Percentiles rank a stretch among this genome's conserved stretches.
Evolutionary conservation across 2,888 invertebrate genomes (phyloP).

Genomic region (Empis stercorea): DNA sequence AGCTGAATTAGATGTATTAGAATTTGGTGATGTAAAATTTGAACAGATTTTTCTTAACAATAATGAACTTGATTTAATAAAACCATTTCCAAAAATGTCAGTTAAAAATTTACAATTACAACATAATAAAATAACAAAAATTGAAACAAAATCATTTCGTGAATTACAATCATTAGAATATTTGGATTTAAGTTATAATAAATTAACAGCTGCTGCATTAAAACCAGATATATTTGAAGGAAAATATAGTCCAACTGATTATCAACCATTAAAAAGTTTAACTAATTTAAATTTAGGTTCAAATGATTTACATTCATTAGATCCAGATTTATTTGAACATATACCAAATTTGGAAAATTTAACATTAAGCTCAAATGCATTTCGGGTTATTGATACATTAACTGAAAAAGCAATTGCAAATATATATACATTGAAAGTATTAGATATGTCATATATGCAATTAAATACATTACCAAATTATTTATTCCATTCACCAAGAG

Average conservation of each 20-base stretch:
- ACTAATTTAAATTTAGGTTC: constrained; percentile 42
- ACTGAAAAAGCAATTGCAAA: constrained; percentile 50
- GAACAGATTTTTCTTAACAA: constrained; percentile 25
- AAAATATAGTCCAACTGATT: constrained; percentile 19
- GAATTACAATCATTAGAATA: constrained; percentile 47
- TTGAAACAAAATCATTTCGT: constrained; percentile 49
- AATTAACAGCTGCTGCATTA: constrained; percentile 45
- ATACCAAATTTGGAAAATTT: constrained; percentile 51
- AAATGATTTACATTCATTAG: constrained; percentile 57
- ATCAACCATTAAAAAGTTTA: constrained; percentile 22
- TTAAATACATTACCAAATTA: constrained; percentile 47
- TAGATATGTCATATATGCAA: constrained; percentile 56
- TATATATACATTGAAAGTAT: constrained; percentile 11
- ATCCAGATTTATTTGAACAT: constrained; percentile 65
- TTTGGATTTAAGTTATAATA: constrained; percentile 58
- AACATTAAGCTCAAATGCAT: constrained; percentile 60
- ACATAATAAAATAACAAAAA: constrained; percentile 47
- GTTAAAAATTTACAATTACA: constrained; percentile 45
- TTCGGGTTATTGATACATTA: constrained; percentile 49
- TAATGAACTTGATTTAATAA: constrained; percentile 24
- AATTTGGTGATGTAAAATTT: constrained; percentile 22
- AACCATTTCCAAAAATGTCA: constrained; percentile 39
- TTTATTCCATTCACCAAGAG: constrained; percentile 53
- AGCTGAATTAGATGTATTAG: constrained; percentile 40
- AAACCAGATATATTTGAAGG: constrained; percentile 55